These are phyloP conservation scores for Ectemnius continuus DNA, from an alignment of 2,888 invertebrate genomes.

Conservation along the genomic window DNA sequence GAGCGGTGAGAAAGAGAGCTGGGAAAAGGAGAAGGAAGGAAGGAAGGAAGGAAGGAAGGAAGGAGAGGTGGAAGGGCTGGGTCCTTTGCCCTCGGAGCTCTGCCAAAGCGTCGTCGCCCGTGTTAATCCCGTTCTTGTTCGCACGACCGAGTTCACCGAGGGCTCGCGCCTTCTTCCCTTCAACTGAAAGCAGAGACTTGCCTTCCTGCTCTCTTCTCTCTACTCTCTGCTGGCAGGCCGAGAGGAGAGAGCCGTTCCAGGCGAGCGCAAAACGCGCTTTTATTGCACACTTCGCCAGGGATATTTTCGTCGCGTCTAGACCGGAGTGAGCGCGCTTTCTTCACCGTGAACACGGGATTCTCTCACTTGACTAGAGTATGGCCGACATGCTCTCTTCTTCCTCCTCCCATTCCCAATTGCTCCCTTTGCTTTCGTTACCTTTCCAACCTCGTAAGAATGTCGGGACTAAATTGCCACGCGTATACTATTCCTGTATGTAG, in stretches of 20 bases:
- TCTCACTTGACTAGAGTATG: slow-evolving; percentile 3
- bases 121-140: slow-evolving; percentile 64
- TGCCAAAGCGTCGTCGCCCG: slow-evolving; percentile 53
- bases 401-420: too few species aligned
- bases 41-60: too few species aligned
- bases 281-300: slow-evolving; percentile 27
- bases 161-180: too few species aligned
- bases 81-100: slow-evolving; percentile 53
- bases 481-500: too few species aligned
- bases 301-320: slow-evolving; percentile 58
- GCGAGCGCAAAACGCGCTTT: slow-evolving; percentile 30
- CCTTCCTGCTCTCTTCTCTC: too few species aligned
- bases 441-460: too few species aligned
- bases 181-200: too few species aligned
- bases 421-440: too few species aligned
- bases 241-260: slow-evolving; percentile 33
- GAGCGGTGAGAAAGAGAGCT: too few species aligned
- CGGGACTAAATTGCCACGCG: too few species aligned
- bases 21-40: too few species aligned
- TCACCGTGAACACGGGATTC: not conserved
- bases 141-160: slow-evolving; percentile 39
- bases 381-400: not conserved
- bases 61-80: not conserved
- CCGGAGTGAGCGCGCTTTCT: slow-evolving; percentile 26
- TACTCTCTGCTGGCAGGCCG: slow-evolving; percentile 15